A percentile compares a stretch with the other conserved stretches of the same genome.
These are phyloP conservation scores for Phaethon lepturus DNA, from an alignment of 2,113 vertebrate genomes.

Conservation along the genomic window DNA sequence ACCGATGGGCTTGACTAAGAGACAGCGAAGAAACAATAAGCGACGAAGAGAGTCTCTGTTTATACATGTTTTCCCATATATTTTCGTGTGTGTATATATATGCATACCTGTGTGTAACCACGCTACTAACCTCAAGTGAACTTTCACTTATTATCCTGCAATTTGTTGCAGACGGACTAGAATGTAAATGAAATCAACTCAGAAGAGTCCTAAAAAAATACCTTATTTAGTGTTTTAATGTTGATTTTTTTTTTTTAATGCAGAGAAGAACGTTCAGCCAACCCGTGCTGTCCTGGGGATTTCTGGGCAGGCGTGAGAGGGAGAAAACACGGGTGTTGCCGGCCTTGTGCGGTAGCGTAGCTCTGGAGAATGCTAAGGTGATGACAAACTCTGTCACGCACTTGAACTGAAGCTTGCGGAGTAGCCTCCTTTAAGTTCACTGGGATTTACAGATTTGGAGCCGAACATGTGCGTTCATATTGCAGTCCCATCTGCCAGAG, in stretches of 20 bases:
- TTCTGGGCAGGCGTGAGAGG: background rate
- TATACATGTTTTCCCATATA: background rate
- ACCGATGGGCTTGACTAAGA: background rate
- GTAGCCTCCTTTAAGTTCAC: background rate
- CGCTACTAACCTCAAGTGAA: background rate
- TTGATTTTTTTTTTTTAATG: background rate
- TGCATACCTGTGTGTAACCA: background rate
- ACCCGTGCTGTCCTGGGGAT: accelerated
- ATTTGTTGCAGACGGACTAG: background rate
- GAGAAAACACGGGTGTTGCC: background rate
- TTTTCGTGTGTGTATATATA: background rate
- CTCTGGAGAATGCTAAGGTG: background rate
- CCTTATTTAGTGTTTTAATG: background rate
- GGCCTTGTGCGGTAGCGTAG: background rate
- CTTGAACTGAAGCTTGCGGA: background rate
- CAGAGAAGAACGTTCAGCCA: background rate
- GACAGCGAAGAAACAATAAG: background rate
- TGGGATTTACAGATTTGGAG: background rate
- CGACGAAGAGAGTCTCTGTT: background rate
- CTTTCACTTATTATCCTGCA: background rate
- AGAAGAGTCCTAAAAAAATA: background rate
- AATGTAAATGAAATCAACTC: background rate
- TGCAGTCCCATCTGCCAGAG: accelerated
- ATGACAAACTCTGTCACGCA: background rate
- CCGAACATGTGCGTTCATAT: accelerated